phyloP scores from a whole-genome alignment of 2,888 invertebrate species.

The Dioctria linearis region DNA sequence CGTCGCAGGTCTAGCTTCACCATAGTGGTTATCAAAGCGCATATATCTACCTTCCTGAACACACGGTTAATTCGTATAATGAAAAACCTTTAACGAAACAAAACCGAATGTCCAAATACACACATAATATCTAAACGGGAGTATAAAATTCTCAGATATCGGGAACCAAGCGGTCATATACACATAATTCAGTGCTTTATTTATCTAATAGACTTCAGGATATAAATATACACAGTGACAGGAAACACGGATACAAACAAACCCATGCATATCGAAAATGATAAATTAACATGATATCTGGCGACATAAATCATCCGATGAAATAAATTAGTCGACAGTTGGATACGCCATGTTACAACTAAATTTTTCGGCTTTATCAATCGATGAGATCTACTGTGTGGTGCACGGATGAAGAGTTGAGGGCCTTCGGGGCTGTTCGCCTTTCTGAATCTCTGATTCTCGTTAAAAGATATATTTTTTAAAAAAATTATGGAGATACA shows the following conservation, averaged over 20 bases:
- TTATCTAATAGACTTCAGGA: slow-evolving; percentile 48
- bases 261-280: slow-evolving; percentile 54
- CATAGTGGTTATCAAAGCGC: slow-evolving; percentile 5
- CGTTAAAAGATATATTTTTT: background rate
- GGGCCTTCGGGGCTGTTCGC: background rate
- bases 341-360: slow-evolving; percentile 59
- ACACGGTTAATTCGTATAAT: slow-evolving; percentile 7
- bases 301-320: slow-evolving; percentile 60
- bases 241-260: slow-evolving; percentile 49
- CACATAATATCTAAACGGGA: slow-evolving; percentile 40
- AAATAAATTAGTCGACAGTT: slow-evolving; percentile 62
- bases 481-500: background rate
- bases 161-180: background rate
- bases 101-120: slow-evolving; percentile 43
- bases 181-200: slow-evolving; percentile 52
- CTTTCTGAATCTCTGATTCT: background rate
- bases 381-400: slow-evolving; percentile 44
- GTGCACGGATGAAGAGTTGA: background rate
- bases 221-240: slow-evolving; percentile 41
- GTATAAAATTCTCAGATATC: slow-evolving; percentile 54
- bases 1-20: background rate
- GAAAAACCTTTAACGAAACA: slow-evolving; percentile 31
- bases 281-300: slow-evolving; percentile 58
- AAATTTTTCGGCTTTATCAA: slow-evolving; percentile 58
- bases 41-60: slow-evolving; percentile 27